Percentiles rank a stretch among this genome's conserved stretches.
phyloP scores from a whole-genome alignment of 2,888 invertebrate species.

The Conistra vaccinii region DNA sequence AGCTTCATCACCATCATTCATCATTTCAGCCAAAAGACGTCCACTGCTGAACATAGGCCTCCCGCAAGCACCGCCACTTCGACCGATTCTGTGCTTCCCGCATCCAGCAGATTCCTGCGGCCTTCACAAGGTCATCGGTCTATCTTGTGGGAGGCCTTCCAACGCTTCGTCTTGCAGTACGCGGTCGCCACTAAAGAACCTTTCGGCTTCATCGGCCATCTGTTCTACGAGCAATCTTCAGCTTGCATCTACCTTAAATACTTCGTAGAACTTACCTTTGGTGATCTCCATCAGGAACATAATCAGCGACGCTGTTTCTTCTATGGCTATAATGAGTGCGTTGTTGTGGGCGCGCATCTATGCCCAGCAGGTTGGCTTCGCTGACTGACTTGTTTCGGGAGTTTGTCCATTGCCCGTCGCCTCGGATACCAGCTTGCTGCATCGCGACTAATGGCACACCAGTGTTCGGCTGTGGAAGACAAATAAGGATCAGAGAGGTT shows the following conservation, averaged over 20 bases:
- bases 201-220: no score
- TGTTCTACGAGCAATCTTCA: no score
- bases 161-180: no score
- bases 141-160: no score
- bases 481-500: neutral
- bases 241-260: neutral
- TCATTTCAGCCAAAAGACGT: no score
- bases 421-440: conserved; percentile 93
- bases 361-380: conserved; percentile 95
- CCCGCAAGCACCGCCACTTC: no score
- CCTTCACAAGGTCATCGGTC: no score
- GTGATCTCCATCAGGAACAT: conserved; percentile 89
- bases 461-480: conserved; percentile 79
- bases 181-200: no score
- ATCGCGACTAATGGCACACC: conserved; percentile 92
- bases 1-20: no score
- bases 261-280: conserved; percentile 82
- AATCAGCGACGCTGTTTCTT: conserved; percentile 91
- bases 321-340: conserved; percentile 86
- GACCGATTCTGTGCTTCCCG: no score
- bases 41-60: no score
- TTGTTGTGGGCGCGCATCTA: conserved; percentile 87
- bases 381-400: conserved; percentile 93
- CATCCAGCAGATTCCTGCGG: no score
- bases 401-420: conserved; percentile 88